A percentile compares a stretch with the other conserved stretches of the same genome.
These are phyloP conservation scores for Oreortyx pictus DNA, from an alignment of 2,797 vertebrate species.

Conservation along the genomic window DNA sequence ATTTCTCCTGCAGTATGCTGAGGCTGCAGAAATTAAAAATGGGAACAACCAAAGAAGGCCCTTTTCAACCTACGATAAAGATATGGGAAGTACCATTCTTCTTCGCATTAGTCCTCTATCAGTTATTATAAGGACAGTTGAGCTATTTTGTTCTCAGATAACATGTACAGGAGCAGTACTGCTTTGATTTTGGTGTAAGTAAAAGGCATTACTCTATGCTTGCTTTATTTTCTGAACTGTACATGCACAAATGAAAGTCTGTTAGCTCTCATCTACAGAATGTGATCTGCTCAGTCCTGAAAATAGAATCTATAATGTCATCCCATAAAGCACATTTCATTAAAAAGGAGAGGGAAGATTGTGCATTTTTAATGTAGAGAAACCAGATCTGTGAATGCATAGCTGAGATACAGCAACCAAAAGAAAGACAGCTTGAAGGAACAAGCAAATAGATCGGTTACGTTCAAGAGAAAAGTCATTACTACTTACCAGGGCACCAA, in stretches of 20 bases:
- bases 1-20: not conserved
- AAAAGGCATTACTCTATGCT: not conserved
- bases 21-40: not conserved
- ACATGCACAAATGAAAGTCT: not conserved
- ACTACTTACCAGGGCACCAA: conserved; percentile 78
- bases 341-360: rapidly evolving
- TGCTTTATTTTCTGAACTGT: not conserved
- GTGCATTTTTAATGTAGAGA: not conserved
- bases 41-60: not conserved
- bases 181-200: not conserved
- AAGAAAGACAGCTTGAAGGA: not conserved
- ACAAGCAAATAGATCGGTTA: conserved; percentile 34
- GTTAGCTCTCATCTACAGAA: not conserved
- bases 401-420: not conserved
- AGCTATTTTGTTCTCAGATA: not conserved
- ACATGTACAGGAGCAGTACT: not conserved
- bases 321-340: not conserved
- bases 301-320: not conserved
- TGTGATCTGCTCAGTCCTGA: not conserved
- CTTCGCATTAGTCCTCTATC: not conserved
- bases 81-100: rapidly evolving
- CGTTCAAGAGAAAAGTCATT: not conserved
- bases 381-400: not conserved
- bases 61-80: not conserved
- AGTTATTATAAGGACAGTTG: not conserved